These are phyloP conservation scores for Panthera tigris DNA, from an alignment of 2,113 vertebrate species.

Conservation along the genomic window DNA sequence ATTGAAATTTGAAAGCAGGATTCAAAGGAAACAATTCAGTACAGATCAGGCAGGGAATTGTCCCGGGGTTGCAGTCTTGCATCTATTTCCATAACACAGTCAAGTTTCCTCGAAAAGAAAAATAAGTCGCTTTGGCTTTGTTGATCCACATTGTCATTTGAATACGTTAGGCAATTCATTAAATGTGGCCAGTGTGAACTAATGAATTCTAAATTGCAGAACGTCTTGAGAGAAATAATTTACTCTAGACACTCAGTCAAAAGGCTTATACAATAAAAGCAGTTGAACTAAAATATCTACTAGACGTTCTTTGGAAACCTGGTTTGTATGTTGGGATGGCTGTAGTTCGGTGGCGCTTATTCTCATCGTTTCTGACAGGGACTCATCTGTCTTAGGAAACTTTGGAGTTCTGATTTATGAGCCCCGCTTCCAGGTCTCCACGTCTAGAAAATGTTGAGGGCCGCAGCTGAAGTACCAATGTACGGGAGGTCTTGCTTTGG, in stretches of 20 bases:
- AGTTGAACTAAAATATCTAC: background rate
- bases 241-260: background rate
- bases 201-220: background rate
- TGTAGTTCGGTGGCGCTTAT: background rate
- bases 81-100: background rate
- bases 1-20: background rate
- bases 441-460: background rate
- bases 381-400: background rate
- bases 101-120: background rate
- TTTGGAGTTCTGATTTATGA: background rate
- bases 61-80: background rate
- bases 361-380: background rate
- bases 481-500: background rate
- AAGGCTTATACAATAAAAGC: background rate
- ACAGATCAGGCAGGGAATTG: background rate
- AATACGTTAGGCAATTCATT: background rate
- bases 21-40: background rate
- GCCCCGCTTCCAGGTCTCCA: accelerated
- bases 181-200: background rate
- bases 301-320: background rate
- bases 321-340: background rate
- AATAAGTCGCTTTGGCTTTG: background rate
- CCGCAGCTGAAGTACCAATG: background rate
- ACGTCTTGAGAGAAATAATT: background rate
- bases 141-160: background rate